Evolutionary conservation across 2,113 vertebrate genomes (phyloP).

Genomic region (Amphiprion percula): DNA sequence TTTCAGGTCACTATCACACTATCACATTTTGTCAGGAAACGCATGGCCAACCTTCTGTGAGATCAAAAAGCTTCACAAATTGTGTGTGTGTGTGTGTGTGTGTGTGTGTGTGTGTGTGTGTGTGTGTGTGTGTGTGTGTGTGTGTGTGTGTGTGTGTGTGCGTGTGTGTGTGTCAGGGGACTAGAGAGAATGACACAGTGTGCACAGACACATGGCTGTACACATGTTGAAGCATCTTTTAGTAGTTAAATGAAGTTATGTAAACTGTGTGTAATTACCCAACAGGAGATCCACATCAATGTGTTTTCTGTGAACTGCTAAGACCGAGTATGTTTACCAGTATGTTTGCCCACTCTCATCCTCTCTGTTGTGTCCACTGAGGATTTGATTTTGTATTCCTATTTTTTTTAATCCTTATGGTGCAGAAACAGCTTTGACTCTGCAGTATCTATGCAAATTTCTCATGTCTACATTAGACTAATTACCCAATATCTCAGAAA

Average conservation of each 20-base stretch:
- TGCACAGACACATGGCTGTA: background rate
- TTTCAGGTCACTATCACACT: slow-evolving; percentile 54
- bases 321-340: background rate
- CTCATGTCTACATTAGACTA: background rate
- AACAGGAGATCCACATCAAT: background rate
- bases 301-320: background rate
- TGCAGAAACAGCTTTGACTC: background rate
- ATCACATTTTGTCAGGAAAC: slow-evolving; percentile 37
- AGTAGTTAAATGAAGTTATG: background rate
- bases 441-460: background rate
- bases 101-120: background rate
- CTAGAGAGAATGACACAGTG: background rate
- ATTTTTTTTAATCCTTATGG: background rate
- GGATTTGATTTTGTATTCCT: background rate
- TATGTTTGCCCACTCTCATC: background rate
- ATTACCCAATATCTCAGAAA: background rate
- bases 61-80: slow-evolving; percentile 24
- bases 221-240: background rate
- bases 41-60: slow-evolving; percentile 23
- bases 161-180: background rate
- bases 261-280: background rate
- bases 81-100: background rate
- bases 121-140: background rate
- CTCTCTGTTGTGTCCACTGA: background rate
- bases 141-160: background rate